These are phyloP conservation scores for Rachycentron canadum DNA, from an alignment of 2,797 vertebrate species.

Conservation along the genomic window DNA sequence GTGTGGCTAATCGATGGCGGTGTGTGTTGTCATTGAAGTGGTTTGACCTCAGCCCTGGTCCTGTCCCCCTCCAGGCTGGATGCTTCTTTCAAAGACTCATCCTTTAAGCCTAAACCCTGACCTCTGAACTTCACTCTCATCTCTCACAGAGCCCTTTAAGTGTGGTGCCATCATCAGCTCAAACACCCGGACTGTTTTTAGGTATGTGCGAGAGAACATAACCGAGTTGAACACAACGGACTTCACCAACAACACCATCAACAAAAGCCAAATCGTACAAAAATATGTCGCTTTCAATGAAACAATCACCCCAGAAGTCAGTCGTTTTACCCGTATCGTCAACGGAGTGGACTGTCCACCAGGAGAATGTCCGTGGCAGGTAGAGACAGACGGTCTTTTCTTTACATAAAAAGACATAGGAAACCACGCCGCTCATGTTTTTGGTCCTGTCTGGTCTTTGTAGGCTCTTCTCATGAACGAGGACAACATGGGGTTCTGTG, in stretches of 20 bases:
- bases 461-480: constrained; percentile 92
- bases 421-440: too few relatives aligned
- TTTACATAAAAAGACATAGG: too few relatives aligned
- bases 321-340: constrained; percentile 80
- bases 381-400: constrained; percentile 15
- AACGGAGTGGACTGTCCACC: constrained; percentile 82
- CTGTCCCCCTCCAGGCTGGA: too few relatives aligned
- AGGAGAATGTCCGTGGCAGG: constrained; percentile 75
- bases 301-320: rapidly evolving
- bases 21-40: neutral
- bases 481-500: constrained; percentile 88
- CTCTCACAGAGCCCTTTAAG: constrained; percentile 86
- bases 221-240: neutral
- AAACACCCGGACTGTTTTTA: constrained; percentile 53
- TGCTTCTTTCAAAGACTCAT: neutral
- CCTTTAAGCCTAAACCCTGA: neutral
- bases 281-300: rapidly evolving
- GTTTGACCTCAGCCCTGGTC: neutral
- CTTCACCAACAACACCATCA: too few relatives aligned
- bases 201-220: constrained; percentile 14
- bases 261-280: rapidly evolving
- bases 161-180: constrained; percentile 71
- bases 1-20: too few relatives aligned
- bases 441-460: neutral
- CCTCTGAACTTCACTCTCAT: neutral